phyloP scores from a whole-genome alignment of 2,113 vertebrate genomes.

The Seriola dumerili region DNA sequence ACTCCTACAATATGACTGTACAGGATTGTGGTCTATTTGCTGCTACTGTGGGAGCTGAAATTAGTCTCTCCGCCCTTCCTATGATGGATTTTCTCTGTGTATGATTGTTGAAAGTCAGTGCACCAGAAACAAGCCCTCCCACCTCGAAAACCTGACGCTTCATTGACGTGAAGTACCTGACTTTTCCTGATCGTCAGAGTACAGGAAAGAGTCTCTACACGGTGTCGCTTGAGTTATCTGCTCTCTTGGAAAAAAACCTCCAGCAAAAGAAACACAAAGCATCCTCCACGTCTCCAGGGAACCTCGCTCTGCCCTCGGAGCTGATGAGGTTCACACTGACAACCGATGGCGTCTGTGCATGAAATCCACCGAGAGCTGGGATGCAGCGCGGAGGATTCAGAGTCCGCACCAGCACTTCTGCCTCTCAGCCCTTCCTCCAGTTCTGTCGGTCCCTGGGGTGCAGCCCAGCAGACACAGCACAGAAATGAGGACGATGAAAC shows the following conservation, averaged over 20 bases:
- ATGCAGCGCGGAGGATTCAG: slow-evolving; percentile 3
- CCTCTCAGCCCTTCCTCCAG: slow-evolving; percentile 1
- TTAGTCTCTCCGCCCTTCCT: not conserved
- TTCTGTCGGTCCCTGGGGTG: slow-evolving; percentile 18
- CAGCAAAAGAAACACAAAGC: not conserved
- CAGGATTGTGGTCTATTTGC: slow-evolving; percentile 23
- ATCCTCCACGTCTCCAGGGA: slow-evolving; percentile 9
- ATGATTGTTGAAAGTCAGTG: slow-evolving; percentile 1
- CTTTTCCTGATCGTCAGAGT: not conserved
- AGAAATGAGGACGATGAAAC: slow-evolving; percentile 33
- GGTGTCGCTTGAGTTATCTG: not conserved
- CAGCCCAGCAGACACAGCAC: not conserved
- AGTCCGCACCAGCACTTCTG: slow-evolving; percentile 19
- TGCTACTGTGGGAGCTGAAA: slow-evolving; percentile 26
- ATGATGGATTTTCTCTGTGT: slow-evolving; percentile 4
- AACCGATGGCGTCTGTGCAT: not conserved
- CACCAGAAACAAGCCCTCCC: not conserved
- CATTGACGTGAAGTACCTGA: not conserved
- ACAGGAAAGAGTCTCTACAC: not conserved
- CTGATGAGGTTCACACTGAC: slow-evolving; percentile 46
- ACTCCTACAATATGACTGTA: slow-evolving; percentile 22
- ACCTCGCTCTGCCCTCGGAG: slow-evolving; percentile 39
- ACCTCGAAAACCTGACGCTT: not conserved
- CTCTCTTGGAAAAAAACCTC: not conserved
- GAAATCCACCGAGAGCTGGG: slow-evolving; percentile 12